Evolutionary conservation across 2,113 vertebrate genomes (phyloP), one percentile per base, ranked within the genome.

Genomic region (Tapirus terrestris): DNA sequence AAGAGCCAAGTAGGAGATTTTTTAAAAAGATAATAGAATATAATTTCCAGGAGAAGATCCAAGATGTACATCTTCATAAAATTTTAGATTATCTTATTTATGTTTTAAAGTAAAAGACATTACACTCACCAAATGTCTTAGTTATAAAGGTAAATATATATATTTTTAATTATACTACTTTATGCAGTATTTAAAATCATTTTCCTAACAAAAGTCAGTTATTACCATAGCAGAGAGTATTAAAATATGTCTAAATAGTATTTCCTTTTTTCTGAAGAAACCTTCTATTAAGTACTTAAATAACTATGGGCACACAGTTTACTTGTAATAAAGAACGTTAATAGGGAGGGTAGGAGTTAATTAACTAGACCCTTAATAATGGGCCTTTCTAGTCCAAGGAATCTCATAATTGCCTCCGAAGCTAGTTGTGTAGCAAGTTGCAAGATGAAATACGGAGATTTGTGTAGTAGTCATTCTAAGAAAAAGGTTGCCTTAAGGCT

Each of bases 291-390:
- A 27, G 31, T 97, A 45, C 79, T 96, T 94, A 86, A 96, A 76
- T 95, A 93, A 93, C 48, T 65, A 0, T 60, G 67, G 92, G 53
- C 51, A 87, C 82, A 43, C 58, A 97, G 80, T 89, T 97, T 96
- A 92, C 0, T 60, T 95, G 31, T 93, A 98, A 96, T 97, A 82
- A 95, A 96, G 45, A 94, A 39, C 16, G 16, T 93, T 96, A 87
- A 97, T 97, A 39, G 95, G 81, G 72, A 96, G 83, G 87, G 29
- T 96, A 77, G 56, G 43, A 97, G 92, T 97, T 97, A 97, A 96
- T 98, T 97, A 96, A 97, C 93, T 79, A 86, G 97, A 48, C 72
- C 53, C 75, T 79, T 97, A 92, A 96, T 94, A 97, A 98, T 91
- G 93, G 91, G 73, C 73, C 85, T 96, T 97, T 98, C 87, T 97